Base-by-base conservation (phyloP, 1,140 invertebrate species). In the Heliconius eleuchia region DNA sequence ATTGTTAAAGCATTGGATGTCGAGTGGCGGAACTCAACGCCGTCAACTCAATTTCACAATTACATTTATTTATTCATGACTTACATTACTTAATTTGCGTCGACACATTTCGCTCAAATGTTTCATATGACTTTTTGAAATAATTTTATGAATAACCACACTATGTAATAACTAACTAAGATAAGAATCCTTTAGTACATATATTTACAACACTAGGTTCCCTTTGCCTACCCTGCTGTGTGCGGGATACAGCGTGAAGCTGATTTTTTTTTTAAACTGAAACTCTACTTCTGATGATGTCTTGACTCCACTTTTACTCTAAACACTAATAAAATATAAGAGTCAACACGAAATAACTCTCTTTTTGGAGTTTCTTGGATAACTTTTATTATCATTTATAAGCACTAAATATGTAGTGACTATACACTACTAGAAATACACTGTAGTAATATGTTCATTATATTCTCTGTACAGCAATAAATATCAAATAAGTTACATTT, bases 401-500 rank as follows among this genome's bases (percentile, higher is more conserved):
- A 57, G 0, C 19, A 57, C n/a, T 52, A 57, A 57, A 57, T 23
- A 23, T 8, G 19, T 57, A 66, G 23, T 66, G 30, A 16, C 23
- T 3, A 13, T 66, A 66, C 60, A 16, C 60, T 23, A 66, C 11
- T 66, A 30, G 18, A 71, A 71, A 19, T 71, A 9, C 30, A 39
- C 71, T 71, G 70, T 37, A 37, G 70, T 16, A 71, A 71, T 71
- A 71, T 34, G 34, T 71, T 18, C 16, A 37, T 71, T 18, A 18
- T 39, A 39, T 19, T 37, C 37, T 23, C 7, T 11, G 71, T 9
- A 71, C 9, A 39, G 37, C 2, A 71, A 71, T 70, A 79, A 60
- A 66, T 74, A 79, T 79, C 8, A 79, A 74, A 79, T 46, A 18
- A 74, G 16, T 76, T 72, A 75, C 60, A 75, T 76, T 74, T 16